These are phyloP conservation scores for Rhopilema esculentum DNA, from an alignment of 30 jellyfish, hydroid and myxozoan genomes.

Conservation along the genomic window DNA sequence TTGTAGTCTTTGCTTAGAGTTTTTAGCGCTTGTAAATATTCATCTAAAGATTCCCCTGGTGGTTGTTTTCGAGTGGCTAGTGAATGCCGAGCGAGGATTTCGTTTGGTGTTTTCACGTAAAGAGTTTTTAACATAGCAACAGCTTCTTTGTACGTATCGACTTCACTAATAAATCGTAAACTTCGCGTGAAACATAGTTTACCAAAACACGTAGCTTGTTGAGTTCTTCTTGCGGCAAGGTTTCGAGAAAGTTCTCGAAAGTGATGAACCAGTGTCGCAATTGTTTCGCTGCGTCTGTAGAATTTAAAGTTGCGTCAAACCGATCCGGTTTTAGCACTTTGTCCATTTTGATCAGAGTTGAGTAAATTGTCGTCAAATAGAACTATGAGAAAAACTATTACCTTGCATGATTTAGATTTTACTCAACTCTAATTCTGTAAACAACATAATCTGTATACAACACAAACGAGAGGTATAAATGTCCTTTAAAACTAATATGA, in stretches of 20 bases:
- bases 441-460: too few relatives aligned
- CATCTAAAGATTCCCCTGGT: conserved; percentile 75
- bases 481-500: too few relatives aligned
- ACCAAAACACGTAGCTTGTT: conserved; percentile 57
- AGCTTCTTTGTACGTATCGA: conserved; percentile 55
- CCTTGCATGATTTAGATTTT: too few relatives aligned
- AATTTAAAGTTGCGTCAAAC: conserved; percentile 56
- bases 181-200: conserved; percentile 66
- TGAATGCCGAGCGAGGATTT: conserved; percentile 65
- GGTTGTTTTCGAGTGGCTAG: conserved; percentile 74
- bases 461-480: too few relatives aligned
- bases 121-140: conserved; percentile 51
- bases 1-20: conserved; percentile 72
- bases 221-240: conserved; percentile 45
- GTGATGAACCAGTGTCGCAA: conserved; percentile 80
- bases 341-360: conserved; percentile 54
- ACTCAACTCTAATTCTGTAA: too few relatives aligned
- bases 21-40: conserved; percentile 71
- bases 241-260: conserved; percentile 68
- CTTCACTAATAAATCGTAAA: conserved; percentile 58
- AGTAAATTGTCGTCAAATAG: conserved; percentile 19
- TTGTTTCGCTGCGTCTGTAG: conserved; percentile 57
- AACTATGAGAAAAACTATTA: too few relatives aligned
- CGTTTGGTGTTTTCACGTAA: conserved; percentile 54
- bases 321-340: conserved; percentile 72